Base-by-base conservation (phyloP, 64 coral and sea anemone species). In the Orbicella faveolata region DNA sequence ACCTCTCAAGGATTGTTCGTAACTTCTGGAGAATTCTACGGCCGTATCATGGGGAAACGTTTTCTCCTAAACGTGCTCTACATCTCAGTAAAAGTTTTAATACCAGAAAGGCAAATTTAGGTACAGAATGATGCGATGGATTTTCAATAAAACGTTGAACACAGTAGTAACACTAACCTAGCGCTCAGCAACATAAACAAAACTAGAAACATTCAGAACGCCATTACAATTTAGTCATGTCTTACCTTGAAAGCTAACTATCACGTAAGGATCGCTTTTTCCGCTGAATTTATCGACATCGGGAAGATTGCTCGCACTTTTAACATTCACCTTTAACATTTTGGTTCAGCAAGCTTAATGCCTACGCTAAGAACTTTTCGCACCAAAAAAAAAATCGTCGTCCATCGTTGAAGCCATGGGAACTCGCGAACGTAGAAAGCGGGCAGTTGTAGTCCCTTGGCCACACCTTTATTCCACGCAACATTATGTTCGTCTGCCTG, bases 221-320 rank as follows among this genome's bases (percentile, higher is more conserved):
- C 55, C 10, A 59, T 59, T 59, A 9, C 4, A 36, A 63, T 63
- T 7, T 2, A 35, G 0, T 53, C 9, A 4, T 9, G 26, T 25
- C 62, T 88, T 79, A 97, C 95, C 95, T 94, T 92, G 88, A 78
- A 97, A 97, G 73, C 95, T 93, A 36, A 97, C 92, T 14, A 91
- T 63, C 16, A 78, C 82, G 82, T 97, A 97, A 11, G 95, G 95
- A 36, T 97, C 95, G 26, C 95, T 97, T 64, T 97, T 97, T 3
- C 95, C 82, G n/a, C 82, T 74, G 52, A 97, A 51, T 65, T 72
- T 97, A 68, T 97, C 95, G 52, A 97, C 95, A 90, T 97, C 83
- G 9, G 95, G 95, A 1, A 97, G 89, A 79, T 97, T 94, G 3
- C 88, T 88, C 0, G 95, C 95, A 41, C 84, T 54, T 88, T 94